Evolutionary conservation across 2,797 vertebrate genomes (phyloP).

Genomic region (Leptoclinus maculatus): DNA sequence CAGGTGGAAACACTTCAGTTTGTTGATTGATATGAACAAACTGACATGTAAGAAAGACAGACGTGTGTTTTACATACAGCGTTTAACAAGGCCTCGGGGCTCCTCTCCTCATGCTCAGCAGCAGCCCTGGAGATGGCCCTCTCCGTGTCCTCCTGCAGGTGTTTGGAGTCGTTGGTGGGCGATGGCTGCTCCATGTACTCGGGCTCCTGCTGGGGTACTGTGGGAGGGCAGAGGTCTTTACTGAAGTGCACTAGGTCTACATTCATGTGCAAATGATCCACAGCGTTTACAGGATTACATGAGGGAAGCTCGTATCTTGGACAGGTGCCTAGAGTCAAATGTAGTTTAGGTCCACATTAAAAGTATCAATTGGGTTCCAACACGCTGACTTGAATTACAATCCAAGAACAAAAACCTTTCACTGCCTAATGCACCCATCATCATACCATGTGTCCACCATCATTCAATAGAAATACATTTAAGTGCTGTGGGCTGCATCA

Average conservation of each 20-base stretch:
- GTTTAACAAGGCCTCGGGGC: slow-evolving; percentile 91
- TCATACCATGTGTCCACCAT: not conserved
- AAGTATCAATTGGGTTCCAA: not conserved
- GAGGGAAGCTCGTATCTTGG: not conserved
- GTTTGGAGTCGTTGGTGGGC: slow-evolving; percentile 90
- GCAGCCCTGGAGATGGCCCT: slow-evolving; percentile 91
- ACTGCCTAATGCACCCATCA: not conserved
- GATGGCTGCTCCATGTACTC: slow-evolving; percentile 98
- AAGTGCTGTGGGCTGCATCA: not conserved
- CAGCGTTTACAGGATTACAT: not conserved
- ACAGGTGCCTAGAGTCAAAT: not conserved
- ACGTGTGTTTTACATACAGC: slow-evolving; percentile 84
- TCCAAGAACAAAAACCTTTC: not conserved
- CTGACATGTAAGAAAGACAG: not conserved
- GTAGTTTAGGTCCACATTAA: not conserved
- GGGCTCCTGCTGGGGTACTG: slow-evolving; percentile 90
- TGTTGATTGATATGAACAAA: not conserved
- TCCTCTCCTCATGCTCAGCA: slow-evolving; percentile 90
- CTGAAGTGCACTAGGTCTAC: not conserved
- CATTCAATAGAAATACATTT: not conserved
- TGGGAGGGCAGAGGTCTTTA: not conserved
- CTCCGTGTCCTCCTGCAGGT: slow-evolving; percentile 94
- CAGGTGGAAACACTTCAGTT: not conserved
- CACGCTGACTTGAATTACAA: not conserved
- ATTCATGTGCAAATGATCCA: not conserved